Evolutionary conservation across 2,113 vertebrate species (phyloP).

Genomic region (Brachyistius frenatus): DNA sequence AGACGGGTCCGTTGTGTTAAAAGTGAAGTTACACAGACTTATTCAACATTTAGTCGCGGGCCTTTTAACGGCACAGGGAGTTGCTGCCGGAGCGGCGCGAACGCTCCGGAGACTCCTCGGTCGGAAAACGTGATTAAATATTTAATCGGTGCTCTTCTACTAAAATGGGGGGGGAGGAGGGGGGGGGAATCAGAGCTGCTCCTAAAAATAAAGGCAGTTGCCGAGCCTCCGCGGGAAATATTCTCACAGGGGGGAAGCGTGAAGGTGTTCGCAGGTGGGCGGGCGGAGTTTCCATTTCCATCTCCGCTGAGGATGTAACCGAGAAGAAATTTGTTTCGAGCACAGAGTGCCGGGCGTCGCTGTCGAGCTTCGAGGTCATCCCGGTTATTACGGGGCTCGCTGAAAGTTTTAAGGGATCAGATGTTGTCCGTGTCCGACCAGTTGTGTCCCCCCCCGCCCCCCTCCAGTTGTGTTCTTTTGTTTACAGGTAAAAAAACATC

Average conservation of each 20-base stretch:
- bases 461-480: too few species aligned
- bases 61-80: neutral
- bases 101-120: constrained; percentile 32
- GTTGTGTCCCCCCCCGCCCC: neutral
- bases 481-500: too few species aligned
- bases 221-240: constrained; percentile 22
- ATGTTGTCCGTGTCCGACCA: neutral
- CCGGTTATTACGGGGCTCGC: neutral
- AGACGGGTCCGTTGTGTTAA: neutral
- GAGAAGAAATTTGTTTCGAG: constrained; percentile 14
- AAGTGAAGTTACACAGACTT: neutral
- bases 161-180: too few species aligned
- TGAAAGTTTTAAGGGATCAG: neutral
- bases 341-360: neutral
- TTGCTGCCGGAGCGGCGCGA: constrained; percentile 23
- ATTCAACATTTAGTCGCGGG: constrained; percentile 5
- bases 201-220: constrained; percentile 46
- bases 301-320: neutral
- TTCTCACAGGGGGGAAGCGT: constrained; percentile 9
- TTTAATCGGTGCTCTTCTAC: constrained; percentile 38
- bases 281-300: constrained; percentile 1
- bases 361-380: constrained; percentile 4
- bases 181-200: constrained; percentile 21
- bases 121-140: constrained; percentile 62
- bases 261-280: neutral